Percentiles rank a stretch among this genome's conserved stretches.
Evolutionary conservation across 2,888 invertebrate species (phyloP).

Genomic region (Ormyrus rosae): DNA sequence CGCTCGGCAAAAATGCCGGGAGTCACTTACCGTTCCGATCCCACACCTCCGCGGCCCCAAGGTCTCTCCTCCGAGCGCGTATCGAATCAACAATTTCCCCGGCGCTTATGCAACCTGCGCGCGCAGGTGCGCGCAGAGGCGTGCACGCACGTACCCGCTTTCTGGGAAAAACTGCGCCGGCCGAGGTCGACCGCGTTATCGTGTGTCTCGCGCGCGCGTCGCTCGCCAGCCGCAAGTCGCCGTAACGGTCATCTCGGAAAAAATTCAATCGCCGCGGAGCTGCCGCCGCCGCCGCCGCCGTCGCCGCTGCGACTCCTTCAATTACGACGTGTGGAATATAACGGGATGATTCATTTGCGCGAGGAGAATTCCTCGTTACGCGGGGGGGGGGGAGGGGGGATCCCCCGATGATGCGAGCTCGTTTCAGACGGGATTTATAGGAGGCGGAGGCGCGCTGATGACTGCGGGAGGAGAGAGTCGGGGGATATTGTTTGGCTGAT

Average conservation of each 20-base stretch:
- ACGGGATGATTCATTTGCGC: constrained; percentile 47
- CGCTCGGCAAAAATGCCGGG: too few relatives aligned
- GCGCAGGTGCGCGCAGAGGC: constrained; percentile 4
- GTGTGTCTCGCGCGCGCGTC: not conserved
- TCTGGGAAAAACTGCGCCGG: constrained; percentile 31
- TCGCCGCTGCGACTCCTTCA: constrained; percentile 38
- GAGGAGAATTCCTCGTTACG: too few relatives aligned
- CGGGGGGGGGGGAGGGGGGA: too few relatives aligned
- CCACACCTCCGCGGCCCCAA: too few relatives aligned
- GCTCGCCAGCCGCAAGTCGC: not conserved
- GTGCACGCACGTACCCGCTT: constrained; percentile 2
- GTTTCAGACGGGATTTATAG: too few relatives aligned
- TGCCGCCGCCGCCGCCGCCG: not conserved
- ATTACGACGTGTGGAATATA: constrained; percentile 53
- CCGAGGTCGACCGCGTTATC: too few relatives aligned
- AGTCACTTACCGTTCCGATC: too few relatives aligned
- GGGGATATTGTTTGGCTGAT: not conserved
- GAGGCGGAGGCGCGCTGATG: too few relatives aligned
- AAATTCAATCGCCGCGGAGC: constrained; percentile 34
- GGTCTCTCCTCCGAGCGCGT: too few relatives aligned
- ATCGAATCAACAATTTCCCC: too few relatives aligned
- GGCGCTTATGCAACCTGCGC: too few relatives aligned
- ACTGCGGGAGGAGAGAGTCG: not conserved
- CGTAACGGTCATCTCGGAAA: constrained; percentile 46
- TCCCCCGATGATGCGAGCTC: too few relatives aligned